Percentiles rank a stretch among this genome's conserved stretches.
phyloP scores from a whole-genome alignment of 2,113 vertebrate species.

The Gallinago media region DNA sequence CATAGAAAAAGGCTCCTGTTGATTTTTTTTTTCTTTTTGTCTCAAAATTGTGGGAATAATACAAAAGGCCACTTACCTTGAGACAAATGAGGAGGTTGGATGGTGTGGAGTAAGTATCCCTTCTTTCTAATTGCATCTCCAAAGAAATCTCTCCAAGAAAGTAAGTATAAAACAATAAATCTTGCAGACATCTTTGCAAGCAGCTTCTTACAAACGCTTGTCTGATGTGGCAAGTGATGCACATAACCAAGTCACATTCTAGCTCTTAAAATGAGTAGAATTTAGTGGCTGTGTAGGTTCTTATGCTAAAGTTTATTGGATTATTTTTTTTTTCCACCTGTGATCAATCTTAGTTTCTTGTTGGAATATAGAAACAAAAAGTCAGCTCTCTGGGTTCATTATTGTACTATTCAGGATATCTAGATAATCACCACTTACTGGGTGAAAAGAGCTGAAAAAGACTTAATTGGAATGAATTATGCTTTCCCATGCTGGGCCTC shows the following conservation, averaged over 20 bases:
- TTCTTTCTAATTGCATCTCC: background rate
- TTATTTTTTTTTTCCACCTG: accelerated
- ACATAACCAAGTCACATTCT: background rate
- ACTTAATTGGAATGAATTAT: background rate
- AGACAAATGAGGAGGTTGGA: background rate
- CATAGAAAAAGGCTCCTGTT: background rate
- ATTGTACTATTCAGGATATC: accelerated
- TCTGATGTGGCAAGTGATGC: background rate
- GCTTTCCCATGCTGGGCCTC: background rate
- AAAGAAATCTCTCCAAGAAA: background rate
- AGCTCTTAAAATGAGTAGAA: background rate
- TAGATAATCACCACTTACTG: background rate
- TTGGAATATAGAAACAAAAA: background rate
- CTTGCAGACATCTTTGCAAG: background rate
- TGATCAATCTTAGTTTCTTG: background rate
- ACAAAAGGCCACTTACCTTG: background rate
- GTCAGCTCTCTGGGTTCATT: background rate
- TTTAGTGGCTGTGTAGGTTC: background rate
- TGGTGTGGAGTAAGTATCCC: background rate
- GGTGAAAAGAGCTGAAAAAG: background rate
- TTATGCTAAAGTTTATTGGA: background rate
- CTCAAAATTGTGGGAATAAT: background rate
- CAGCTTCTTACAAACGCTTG: background rate
- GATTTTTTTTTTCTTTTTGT: background rate
- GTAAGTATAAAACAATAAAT: background rate